Base-by-base conservation (phyloP, 2,113 vertebrate species). In the Cephalopholis sonnerati region DNA sequence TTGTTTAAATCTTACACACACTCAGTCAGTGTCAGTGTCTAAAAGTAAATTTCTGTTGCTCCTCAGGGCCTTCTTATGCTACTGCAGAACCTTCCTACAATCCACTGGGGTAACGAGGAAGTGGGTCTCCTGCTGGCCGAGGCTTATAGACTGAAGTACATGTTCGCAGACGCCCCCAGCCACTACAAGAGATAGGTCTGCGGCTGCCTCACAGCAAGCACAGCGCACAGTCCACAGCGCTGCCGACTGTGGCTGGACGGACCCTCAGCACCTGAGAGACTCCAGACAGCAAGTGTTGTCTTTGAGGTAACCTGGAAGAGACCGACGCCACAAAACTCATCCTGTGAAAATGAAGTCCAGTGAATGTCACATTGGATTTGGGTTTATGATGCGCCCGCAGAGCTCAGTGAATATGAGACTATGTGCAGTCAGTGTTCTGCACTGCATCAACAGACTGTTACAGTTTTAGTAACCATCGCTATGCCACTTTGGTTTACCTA, bases 101-200 rank as follows among this genome's bases (percentile, higher is more conserved):
- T 99, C 92, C 98, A 99, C 93, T 99, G 98, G 98, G 98, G 98
- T 29, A 99, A 99, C 0, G 98, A 99, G 86, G 98, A 99, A 89
- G 97, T 99, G 7, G 97, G 98, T 46, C 97, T 99, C 58, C 97
- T 99, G 25, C 96, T 99, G 16, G 98, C 98, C 0, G 98, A 99
- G 94, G 98, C 98, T 0, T 99, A 99, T 91, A 97, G 98, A 96
- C 97, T 99, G 70, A 99, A 99, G 93, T 99, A 99, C 92, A 99
- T 98, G 98, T 99, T 99, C 77, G 98, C 98, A 0, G 98, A 99
- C 0, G 98, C 98, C 22, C 98, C 98, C 7, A 99, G 97, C 81
- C 98, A 99, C 95, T 99, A 99, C 92, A 97, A 96, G 92, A 98
- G 97, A 96, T 99, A 97, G 95, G 87, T 66, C 57, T 0, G 11